These are phyloP conservation scores for Ceratosolen solmsi DNA, from an alignment of 1,140 invertebrate genomes.

Conservation along the genomic window DNA sequence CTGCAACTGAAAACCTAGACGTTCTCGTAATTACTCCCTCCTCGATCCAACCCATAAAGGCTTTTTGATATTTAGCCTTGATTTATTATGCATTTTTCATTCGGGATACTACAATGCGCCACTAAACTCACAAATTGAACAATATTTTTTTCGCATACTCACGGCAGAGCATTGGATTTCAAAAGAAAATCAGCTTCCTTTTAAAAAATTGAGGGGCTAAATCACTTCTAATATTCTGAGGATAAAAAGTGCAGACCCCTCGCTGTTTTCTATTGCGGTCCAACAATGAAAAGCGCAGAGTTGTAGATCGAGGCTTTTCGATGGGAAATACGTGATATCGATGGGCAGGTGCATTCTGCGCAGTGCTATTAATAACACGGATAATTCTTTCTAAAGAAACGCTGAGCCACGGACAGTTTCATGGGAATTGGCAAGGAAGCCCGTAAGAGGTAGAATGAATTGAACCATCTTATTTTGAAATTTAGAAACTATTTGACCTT, in stretches of 20 bases:
- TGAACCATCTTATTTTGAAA: conserved; percentile 52
- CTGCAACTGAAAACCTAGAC: too few relatives aligned
- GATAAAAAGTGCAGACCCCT: conserved; percentile 13
- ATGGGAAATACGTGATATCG: conserved; percentile 51
- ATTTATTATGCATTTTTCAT: background rate
- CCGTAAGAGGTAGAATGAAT: conserved; percentile 41
- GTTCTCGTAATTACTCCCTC: too few relatives aligned
- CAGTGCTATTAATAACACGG: conserved; percentile 56
- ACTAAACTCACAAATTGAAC: background rate
- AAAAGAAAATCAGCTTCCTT: conserved; percentile 20
- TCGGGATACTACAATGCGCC: background rate
- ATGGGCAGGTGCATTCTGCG: conserved; percentile 52
- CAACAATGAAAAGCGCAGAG: conserved; percentile 24
- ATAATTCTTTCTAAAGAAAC: conserved; percentile 54
- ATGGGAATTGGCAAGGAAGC: conserved; percentile 29
- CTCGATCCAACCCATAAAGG: too few relatives aligned
- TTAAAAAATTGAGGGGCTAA: conserved; percentile 18
- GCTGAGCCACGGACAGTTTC: background rate
- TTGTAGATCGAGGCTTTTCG: conserved; percentile 41
- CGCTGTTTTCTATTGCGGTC: conserved; percentile 11
- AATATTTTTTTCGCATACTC: conserved; percentile 19
- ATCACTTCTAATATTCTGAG: conserved; percentile 32
- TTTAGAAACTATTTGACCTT: conserved; percentile 51
- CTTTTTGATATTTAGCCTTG: background rate
- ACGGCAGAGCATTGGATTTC: background rate